Conservation (phyloP, 2,888 invertebrate genomes). For the Agrenia bidenticulata region DNA sequence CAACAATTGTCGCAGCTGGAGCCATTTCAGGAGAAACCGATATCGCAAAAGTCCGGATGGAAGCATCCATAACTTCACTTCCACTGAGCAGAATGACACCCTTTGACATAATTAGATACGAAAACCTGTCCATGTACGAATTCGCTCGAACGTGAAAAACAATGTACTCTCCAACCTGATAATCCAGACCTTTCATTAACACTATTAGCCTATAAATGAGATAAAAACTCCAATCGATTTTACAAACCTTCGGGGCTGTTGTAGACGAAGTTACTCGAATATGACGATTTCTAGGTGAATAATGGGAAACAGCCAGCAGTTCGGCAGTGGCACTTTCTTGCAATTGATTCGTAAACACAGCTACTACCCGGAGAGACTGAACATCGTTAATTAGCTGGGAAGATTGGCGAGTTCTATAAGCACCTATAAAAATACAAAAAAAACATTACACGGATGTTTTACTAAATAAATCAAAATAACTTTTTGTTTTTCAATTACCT, state of each 20-base stretch:
- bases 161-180: conserved; percentile 86
- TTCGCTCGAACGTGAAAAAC: conserved; percentile 92
- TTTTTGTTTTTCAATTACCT: background rate
- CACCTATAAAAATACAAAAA: conserved; percentile 10
- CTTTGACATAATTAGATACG: conserved; percentile 88
- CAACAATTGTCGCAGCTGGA: conserved; percentile 84
- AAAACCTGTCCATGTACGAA: conserved; percentile 83
- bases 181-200: no score
- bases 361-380: conserved; percentile 67
- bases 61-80: conserved; percentile 78
- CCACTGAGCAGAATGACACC: conserved; percentile 84
- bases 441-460: background rate
- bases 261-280: conserved; percentile 85
- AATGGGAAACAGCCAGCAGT: conserved; percentile 72
- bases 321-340: conserved; percentile 68
- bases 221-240: conserved; percentile 17
- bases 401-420: conserved; percentile 60
- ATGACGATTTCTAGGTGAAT: conserved; percentile 78
- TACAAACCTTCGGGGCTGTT: conserved; percentile 69
- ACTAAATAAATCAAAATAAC: conserved; percentile 16
- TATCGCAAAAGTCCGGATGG: conserved; percentile 77
- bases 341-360: conserved; percentile 61
- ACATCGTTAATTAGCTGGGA: conserved; percentile 68
- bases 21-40: conserved; percentile 86
- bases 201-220: background rate